Base-by-base conservation (phyloP, 1,140 invertebrate species). In the Helicoverpa armigera region DNA sequence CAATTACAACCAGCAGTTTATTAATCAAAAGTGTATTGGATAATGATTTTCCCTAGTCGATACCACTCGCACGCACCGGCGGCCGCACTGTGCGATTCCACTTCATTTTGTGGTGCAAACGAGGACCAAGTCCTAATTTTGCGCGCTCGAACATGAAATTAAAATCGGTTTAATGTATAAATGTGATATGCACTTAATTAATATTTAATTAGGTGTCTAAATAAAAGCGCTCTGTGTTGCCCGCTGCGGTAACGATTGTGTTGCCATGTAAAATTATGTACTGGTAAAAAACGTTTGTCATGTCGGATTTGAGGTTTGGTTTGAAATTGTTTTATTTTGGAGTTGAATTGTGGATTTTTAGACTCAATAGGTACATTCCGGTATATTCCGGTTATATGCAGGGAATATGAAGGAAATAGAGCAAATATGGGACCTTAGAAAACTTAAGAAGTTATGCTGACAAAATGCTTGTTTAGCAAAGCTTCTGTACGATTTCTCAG, bases 181-280 rank as follows among this genome's bases (percentile, higher is more conserved):
- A 90, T 92, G 91, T 91, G 90, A 92, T 92, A 92, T 92, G 90
- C 91, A 92, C 90, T 94, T 93, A 94, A 93, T 93, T 92, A 93
- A 94, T 94, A 93, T 93, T 94, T 93, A 94, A 94, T 94, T 94
- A 94, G 92, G 91, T 93, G 91, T 93, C 92, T 94, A 94, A 94
- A 94, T 94, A 94, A 93, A 94, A 91, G 90, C 91, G 84, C 79
- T 85, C 85, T 83, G 87, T 82, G 85, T 81, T 88, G 74, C 80
- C 79, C 84, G 81, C 82, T 92, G 92, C 87, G 91, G 91, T 92
- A 82, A 61, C 81, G 86, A 87, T 87, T 89, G 88, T 89, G 86
- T 85, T 83, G 80, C 85, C 85, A 88, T 91, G 89, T 89, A 89
- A 89, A 90, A 90, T 89, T 86, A 87, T 89, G 88, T 81, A 84